A percentile compares a stretch with the other conserved stretches of the same genome.
phyloP scores from a whole-genome alignment of 2,797 vertebrate genomes.

The Alca torda region DNA sequence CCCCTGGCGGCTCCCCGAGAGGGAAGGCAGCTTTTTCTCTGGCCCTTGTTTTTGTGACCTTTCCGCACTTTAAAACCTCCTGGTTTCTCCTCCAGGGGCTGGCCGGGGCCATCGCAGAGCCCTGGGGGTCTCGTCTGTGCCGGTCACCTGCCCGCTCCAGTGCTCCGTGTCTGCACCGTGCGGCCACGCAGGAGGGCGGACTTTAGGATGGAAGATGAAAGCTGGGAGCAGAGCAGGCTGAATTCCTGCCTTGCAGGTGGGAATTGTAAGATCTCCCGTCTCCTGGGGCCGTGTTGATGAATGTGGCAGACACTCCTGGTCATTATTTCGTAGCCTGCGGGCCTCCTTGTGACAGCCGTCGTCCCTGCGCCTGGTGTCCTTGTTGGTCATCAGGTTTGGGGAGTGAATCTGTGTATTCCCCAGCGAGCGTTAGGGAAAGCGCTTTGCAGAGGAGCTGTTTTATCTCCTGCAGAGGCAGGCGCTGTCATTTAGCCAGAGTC shows the following conservation, averaged over 20 bases:
- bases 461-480: constrained; percentile 11
- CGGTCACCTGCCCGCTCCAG: not conserved
- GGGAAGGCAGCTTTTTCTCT: not conserved
- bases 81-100: not conserved
- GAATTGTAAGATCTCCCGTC: not conserved
- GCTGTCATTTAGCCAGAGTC: constrained; percentile 1
- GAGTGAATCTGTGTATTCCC: not conserved
- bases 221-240: not conserved
- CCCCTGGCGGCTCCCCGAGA: not conserved
- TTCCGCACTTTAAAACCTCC: not conserved
- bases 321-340: constrained; percentile 28
- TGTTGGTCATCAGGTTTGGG: not conserved
- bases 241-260: not conserved
- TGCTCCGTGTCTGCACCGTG: not conserved
- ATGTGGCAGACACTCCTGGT: not conserved
- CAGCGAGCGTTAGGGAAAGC: not conserved
- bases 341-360: not conserved
- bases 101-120: not conserved
- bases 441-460: not conserved
- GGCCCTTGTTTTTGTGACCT: not conserved
- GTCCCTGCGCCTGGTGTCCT: not conserved
- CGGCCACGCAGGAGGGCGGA: not conserved
- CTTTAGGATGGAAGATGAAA: not conserved
- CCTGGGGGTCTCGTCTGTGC: not conserved
- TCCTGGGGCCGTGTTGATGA: not conserved